Evolutionary conservation across 2,888 invertebrate species (phyloP).

Genomic region (Drosophila greeni): DNA sequence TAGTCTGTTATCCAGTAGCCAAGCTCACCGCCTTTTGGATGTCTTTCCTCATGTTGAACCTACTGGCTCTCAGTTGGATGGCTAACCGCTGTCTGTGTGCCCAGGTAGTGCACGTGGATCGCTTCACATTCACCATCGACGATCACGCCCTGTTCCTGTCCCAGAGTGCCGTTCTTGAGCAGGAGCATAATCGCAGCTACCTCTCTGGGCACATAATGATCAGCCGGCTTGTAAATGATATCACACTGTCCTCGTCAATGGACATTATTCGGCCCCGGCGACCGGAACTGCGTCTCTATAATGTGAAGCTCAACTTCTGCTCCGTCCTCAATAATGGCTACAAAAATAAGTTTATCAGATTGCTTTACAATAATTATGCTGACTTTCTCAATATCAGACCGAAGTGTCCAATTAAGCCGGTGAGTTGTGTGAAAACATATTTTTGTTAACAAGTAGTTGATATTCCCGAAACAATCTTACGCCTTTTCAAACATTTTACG

Average conservation of each 20-base stretch:
- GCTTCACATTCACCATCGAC: slow-evolving; percentile 40
- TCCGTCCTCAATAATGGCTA: slow-evolving; percentile 44
- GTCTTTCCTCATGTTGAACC: slow-evolving; percentile 9
- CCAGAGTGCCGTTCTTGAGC: slow-evolving; percentile 38
- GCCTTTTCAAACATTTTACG: not conserved
- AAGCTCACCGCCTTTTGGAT: slow-evolving; percentile 20
- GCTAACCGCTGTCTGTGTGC: slow-evolving; percentile 8
- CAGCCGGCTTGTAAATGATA: slow-evolving; percentile 21
- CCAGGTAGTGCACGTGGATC: slow-evolving; percentile 46
- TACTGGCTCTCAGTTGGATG: slow-evolving; percentile 8
- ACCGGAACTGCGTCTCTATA: slow-evolving; percentile 47
- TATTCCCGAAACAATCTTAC: not conserved
- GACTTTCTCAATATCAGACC: slow-evolving; percentile 35
- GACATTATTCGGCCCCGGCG: slow-evolving; percentile 36
- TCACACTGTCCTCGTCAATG: slow-evolving; percentile 34
- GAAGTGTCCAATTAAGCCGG: slow-evolving; percentile 51
- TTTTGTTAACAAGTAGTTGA: not conserved
- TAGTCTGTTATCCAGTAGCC: slow-evolving; percentile 13
- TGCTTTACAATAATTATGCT: slow-evolving; percentile 37
- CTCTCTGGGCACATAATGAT: slow-evolving; percentile 52
- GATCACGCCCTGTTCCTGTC: slow-evolving; percentile 44
- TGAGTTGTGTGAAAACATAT: slow-evolving; percentile 21
- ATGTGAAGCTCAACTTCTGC: slow-evolving; percentile 46
- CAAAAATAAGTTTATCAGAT: slow-evolving; percentile 48
- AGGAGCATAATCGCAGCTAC: slow-evolving; percentile 55